These are phyloP conservation scores for Eurytoma adleriae DNA, from an alignment of 2,888 invertebrate species.

Conservation along the genomic window DNA sequence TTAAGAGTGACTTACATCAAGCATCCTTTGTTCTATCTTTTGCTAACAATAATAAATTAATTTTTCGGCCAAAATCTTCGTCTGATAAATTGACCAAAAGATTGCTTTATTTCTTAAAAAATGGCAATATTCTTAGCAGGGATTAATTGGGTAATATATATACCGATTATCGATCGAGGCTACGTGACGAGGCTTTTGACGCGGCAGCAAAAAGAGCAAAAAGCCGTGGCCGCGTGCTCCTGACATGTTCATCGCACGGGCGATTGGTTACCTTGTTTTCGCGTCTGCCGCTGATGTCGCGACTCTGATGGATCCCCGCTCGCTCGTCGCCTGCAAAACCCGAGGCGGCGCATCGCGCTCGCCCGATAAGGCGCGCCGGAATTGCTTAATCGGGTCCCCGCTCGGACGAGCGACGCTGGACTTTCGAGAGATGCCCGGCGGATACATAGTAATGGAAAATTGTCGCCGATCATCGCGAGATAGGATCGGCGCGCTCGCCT, in stretches of 20 bases:
- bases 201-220: neutral
- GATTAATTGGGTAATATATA: too few relatives aligned
- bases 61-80: too few relatives aligned
- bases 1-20: too few relatives aligned
- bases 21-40: too few relatives aligned
- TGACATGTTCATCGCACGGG: constrained; percentile 57
- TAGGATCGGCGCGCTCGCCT: constrained; percentile 62
- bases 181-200: neutral
- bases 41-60: too few relatives aligned
- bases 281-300: constrained; percentile 44
- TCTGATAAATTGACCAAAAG: too few relatives aligned
- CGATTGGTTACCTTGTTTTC: constrained; percentile 36
- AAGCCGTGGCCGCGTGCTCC: constrained; percentile 36
- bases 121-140: too few relatives aligned
- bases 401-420: neutral
- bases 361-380: constrained; percentile 9
- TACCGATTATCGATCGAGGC: neutral
- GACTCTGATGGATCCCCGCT: constrained; percentile 44
- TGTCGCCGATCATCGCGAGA: constrained; percentile 74
- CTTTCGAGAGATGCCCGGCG: constrained; percentile 60
- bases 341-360: neutral
- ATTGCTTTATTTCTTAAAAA: too few relatives aligned
- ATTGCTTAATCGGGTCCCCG: constrained; percentile 37
- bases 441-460: constrained; percentile 76
- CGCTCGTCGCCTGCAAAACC: constrained; percentile 1